Base-by-base conservation (phyloP, 92 coral and sea anemone species). In the Heliopora coerulea region DNA sequence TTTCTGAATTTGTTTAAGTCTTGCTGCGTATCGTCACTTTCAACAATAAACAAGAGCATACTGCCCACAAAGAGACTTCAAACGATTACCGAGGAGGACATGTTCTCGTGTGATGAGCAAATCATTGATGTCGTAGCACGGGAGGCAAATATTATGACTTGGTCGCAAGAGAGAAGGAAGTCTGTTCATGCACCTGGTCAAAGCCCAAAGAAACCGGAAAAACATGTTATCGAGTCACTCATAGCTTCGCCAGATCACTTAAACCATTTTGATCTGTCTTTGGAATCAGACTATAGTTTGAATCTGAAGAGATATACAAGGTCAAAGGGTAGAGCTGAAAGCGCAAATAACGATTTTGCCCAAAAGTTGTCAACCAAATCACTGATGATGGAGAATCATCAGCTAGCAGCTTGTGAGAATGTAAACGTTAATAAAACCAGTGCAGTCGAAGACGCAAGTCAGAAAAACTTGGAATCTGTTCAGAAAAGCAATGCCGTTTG, bases 231-330 rank as follows among this genome's bases (percentile, higher is more conserved):
- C 17, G 29, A 52, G 3, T 52, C 62, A 8, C 24, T 30, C 54
- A 26, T 67, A 17, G 31, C 62, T 34, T 52, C 77, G 21, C 60
- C 64, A 20, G 77, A 70, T 3, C 63, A 50, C 20, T 28, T 70
- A 26, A 54, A 21, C 41, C 19, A 33, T n/a, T 52, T 70, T 29
- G 63, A 52, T n/a, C 42, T 42, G 3, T 33, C 48, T 8, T 52
- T 49, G 33, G 28, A 18, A 58, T 32, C 20, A 8, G 14, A 15
- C 28, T 1, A 8, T 4, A 21, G 26, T 33, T 12, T 27, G 20
- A 34, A 24, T 46, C 3, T 27, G 20, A 19, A 24, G 8, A 65
- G 23, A 21, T 25, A 39, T 11, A 21, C 13, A 20, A 26, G 23
- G 74, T 30, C 2, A 15, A 15, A 46, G 52, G n/a, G 52, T 8